Conservation (phyloP, 2,888 invertebrate genomes). For the Scrobipalpa costella region DNA sequence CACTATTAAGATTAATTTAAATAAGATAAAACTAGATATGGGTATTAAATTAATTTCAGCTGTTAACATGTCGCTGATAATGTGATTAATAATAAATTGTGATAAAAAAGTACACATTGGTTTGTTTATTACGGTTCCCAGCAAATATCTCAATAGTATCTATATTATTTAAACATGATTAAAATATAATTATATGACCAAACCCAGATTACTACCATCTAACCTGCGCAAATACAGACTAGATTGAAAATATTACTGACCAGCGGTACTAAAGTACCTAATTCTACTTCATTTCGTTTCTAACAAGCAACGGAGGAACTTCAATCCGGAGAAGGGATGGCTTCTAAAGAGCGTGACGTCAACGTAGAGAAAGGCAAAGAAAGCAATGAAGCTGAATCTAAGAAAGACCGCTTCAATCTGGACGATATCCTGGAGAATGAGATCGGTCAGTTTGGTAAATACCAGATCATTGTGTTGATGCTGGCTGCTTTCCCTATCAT, state of each 20-base stretch:
- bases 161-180: no score
- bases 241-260: background rate
- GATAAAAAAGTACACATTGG: background rate
- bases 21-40: background rate
- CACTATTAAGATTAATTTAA: background rate
- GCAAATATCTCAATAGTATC: no score
- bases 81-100: background rate
- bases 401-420: conserved; percentile 47
- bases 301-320: background rate
- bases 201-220: no score
- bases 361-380: conserved; percentile 42
- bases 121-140: background rate
- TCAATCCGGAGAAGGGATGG: background rate
- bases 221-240: no score
- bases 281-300: background rate
- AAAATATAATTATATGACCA: no score
- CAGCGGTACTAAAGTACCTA: background rate
- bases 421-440: conserved; percentile 65
- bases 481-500: conserved; percentile 67
- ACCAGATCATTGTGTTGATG: conserved; percentile 60
- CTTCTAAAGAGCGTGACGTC: background rate
- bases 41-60: no score
- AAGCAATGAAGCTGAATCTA: conserved; percentile 30
- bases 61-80: background rate
- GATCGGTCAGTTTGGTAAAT: conserved; percentile 69